Conservation (phyloP, 2,888 invertebrate species). For the Neria commutata region DNA sequence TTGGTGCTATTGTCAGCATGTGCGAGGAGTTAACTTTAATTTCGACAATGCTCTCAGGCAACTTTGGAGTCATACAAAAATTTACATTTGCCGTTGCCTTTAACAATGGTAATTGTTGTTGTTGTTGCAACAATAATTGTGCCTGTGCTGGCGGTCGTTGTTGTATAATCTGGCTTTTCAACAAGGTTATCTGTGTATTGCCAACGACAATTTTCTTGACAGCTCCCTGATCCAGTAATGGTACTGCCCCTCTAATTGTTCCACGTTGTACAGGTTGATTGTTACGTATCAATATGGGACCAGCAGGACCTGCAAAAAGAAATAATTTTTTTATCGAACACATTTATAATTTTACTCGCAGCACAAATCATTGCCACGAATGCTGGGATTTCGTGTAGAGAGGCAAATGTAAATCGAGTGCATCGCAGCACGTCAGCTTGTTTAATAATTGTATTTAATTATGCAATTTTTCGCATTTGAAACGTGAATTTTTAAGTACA, state of each 20-base stretch:
- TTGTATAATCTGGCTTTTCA: slow-evolving; percentile 12
- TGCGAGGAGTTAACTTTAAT: too few species aligned
- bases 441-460: too few species aligned
- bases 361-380: neutral
- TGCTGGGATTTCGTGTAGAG: too few species aligned
- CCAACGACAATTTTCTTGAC: slow-evolving; percentile 34
- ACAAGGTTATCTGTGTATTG: neutral
- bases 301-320: slow-evolving; percentile 6
- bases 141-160: neutral
- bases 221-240: slow-evolving; percentile 24
- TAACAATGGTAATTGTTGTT: slow-evolving; percentile 31
- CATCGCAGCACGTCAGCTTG: too few species aligned
- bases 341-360: neutral
- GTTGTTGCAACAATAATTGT: slow-evolving; percentile 19
- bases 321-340: neutral
- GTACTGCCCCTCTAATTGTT: neutral
- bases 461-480: too few species aligned
- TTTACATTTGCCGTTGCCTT: too few species aligned
- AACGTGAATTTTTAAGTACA: too few species aligned
- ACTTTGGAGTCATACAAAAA: too few species aligned
- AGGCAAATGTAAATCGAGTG: too few species aligned
- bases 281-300: slow-evolving; percentile 14
- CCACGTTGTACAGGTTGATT: neutral
- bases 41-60: too few species aligned
- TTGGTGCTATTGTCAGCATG: too few species aligned